Evolutionary conservation across 2,797 vertebrate genomes (phyloP).

Genomic region (Cynopterus sphinx): DNA sequence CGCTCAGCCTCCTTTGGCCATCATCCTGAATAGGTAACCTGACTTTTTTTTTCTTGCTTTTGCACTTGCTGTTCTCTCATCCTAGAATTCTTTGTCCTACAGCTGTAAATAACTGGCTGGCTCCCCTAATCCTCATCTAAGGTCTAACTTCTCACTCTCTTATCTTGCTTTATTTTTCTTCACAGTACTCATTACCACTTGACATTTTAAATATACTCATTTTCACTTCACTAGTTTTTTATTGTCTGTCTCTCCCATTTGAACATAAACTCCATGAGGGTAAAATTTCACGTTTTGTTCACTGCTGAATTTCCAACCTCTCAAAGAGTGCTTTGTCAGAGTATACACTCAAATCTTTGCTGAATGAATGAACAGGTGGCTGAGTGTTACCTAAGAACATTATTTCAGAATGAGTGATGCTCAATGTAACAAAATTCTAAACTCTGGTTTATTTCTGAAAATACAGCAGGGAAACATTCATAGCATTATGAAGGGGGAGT

Average conservation of each 20-base stretch:
- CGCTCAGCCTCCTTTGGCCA: neutral
- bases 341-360: neutral
- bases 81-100: neutral
- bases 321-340: neutral
- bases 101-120: neutral
- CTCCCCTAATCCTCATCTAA: neutral
- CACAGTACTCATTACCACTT: neutral
- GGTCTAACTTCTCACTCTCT: neutral
- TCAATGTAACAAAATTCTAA: neutral
- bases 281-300: neutral
- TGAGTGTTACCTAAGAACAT: neutral
- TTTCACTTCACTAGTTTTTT: neutral
- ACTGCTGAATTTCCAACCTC: neutral
- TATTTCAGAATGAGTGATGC: neutral
- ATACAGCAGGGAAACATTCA: neutral
- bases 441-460: constrained; percentile 41
- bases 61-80: neutral
- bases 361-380: neutral
- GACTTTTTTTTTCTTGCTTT: neutral
- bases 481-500: neutral
- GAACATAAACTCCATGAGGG: neutral
- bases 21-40: neutral
- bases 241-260: neutral
- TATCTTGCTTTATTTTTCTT: neutral
- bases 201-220: neutral